A percentile compares a stretch with the other conserved stretches of the same genome.
These are phyloP conservation scores for Recurvirostra avosetta DNA, from an alignment of 2,113 vertebrate species.

Conservation along the genomic window DNA sequence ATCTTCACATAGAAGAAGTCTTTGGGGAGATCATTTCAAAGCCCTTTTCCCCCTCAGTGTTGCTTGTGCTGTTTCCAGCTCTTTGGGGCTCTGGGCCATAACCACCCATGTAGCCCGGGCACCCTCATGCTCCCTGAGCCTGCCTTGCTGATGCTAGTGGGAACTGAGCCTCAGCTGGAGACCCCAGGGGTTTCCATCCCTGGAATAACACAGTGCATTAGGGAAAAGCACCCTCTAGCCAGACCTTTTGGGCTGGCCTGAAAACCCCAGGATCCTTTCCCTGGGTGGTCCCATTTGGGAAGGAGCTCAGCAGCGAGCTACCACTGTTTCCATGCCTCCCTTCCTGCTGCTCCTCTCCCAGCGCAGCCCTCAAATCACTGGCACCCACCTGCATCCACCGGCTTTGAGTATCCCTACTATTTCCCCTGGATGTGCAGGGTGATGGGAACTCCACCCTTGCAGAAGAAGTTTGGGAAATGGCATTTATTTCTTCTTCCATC, in stretches of 20 bases:
- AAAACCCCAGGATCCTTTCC: neutral
- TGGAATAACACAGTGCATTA: accelerated
- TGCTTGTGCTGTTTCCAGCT: neutral
- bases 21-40: neutral
- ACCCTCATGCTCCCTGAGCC: neutral
- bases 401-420: neutral
- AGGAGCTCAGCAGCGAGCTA: neutral
- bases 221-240: neutral
- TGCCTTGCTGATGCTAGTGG: neutral
- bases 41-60: neutral
- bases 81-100: neutral
- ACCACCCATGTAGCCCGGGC: neutral
- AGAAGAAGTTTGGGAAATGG: neutral
- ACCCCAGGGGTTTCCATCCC: neutral
- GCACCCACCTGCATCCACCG: accelerated
- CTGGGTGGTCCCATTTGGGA: neutral
- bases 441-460: neutral
- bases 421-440: neutral
- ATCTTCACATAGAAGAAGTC: neutral
- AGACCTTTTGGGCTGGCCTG: neutral
- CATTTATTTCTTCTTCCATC: neutral
- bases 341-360: neutral
- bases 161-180: neutral
- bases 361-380: neutral
- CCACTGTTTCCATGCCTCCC: neutral